Base-by-base conservation (phyloP, 1,140 invertebrate species). In the Macrobrachium nipponense region DNA sequence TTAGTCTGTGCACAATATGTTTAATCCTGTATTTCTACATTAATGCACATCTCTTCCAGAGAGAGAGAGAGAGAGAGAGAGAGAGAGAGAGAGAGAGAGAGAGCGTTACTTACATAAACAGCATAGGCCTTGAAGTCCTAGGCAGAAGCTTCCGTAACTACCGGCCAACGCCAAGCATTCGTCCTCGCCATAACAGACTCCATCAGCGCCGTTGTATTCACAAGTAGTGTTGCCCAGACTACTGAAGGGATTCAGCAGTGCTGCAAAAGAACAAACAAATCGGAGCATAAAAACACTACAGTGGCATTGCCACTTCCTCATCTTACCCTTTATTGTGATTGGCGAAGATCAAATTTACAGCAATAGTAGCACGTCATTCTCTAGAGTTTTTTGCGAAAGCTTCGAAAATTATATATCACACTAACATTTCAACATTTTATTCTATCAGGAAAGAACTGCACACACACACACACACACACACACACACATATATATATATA, bases 121-220 rank as follows among this genome's bases (percentile, higher is more conserved):
- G 83, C 88, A 88, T 12, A 88, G 73, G 11, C 88, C 88, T 17
- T 70, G 20, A 18, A 88, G 83, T 17, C 85, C 88, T 10, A 73
- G 43, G 36, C 85, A 88, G 60, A 87, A 83, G 61, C 72, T 82
- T 12, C 88, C 84, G 51, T 70, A 86, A 12, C 58, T 83, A 15
- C 88, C 88, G 8, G 88, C 88, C 59, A 88, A 76, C 18, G 81
- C 88, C 61, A 88, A 70, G 23, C 88, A 88, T 72, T 78, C 81
- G 11, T 81, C 84, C 51, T 80, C 76, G 5, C 83, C 88, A 43
- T 87, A 88, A 59, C 88, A 88, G 12, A 60, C 59, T 36, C 88
- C 88, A 5, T 61, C 58, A 10, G 70, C 58, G 43, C 85, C 88
- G 20, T 84, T 72, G 77, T 88, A 82, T 12, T 77, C 18, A 66